Base-by-base conservation (phyloP, 2,113 vertebrate genomes). In the Thalassarche chlororhynchos region DNA sequence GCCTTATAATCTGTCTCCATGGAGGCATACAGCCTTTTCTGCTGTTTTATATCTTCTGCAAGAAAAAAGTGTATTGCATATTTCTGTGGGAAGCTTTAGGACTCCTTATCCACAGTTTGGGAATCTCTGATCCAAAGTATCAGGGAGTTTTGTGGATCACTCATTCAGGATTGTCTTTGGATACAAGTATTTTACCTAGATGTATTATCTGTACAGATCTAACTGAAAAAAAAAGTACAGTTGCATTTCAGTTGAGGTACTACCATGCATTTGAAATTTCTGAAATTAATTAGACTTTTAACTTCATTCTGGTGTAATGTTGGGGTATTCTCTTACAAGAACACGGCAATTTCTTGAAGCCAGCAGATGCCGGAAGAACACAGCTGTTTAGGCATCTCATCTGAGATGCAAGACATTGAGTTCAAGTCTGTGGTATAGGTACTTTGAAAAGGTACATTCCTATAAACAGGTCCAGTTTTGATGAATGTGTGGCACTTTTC, bases 1-100 rank as follows among this genome's bases (percentile, higher is more conserved):
- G 60, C 68, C 76, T 95, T 92, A 77, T 94, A 91, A 95, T 93
- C 66, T 95, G 64, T 90, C 95, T 97, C 92, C 18, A 12, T 77
- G 87, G 95, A 97, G 78, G 75, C 58, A 90, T 85, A 89, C 17
- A 83, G 92, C 31, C 58, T 90, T 88, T 90, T 86, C 24, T 92
- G 70, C 40, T 85, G 31, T 44, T 93, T 85, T 90, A 24, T 83
- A 32, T 83, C 54, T 88, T 88, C 40, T 85, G 42, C 54, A 66
- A 72, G 66, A 70, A 90, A 61, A 61, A 92, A 68, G 23, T 77
- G 42, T 85, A 54, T 80, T 94, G 75, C 15, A 29, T 80, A 5
- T 42, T 76, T 91, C 14, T 82, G 34, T 79, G 55, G 28, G 55
- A 94, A 78, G 60, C 72, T 91, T 89, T 84, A 85, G 69, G 58